A percentile compares a stretch with the other conserved stretches of the same genome.
Conservation (phyloP, 2,888 invertebrate species). For the Cheilosia impressa region DNA sequence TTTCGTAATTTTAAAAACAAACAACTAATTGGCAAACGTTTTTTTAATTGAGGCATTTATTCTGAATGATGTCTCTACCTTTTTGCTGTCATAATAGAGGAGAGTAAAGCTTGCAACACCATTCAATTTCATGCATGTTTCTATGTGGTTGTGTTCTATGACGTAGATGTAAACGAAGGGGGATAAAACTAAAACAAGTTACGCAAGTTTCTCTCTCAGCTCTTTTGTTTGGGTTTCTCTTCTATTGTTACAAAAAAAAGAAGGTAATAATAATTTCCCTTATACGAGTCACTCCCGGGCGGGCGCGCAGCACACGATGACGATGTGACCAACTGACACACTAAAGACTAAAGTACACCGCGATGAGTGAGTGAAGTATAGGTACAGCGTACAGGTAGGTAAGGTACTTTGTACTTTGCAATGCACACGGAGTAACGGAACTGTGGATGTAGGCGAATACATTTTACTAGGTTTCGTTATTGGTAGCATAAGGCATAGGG, state of each 20-base stretch:
- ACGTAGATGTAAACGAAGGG: slow-evolving; percentile 18
- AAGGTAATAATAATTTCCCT: slow-evolving; percentile 16
- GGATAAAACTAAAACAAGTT: slow-evolving; percentile 53
- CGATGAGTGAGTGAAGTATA: neutral
- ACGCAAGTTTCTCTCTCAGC: slow-evolving; percentile 70
- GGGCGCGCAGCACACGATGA: neutral
- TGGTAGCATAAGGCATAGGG: slow-evolving; percentile 1
- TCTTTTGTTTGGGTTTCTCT: slow-evolving; percentile 66
- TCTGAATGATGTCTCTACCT: neutral
- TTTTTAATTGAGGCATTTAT: too few species aligned
- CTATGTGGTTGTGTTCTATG: slow-evolving; percentile 4
- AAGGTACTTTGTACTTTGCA: too few species aligned
- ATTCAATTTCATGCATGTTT: neutral
- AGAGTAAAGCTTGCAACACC: neutral
- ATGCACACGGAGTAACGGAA: slow-evolving; percentile 7
- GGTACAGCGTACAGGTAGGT: too few species aligned
- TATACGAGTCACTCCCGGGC: slow-evolving; percentile 36
- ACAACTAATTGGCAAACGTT: too few species aligned
- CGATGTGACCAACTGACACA: slow-evolving; percentile 63
- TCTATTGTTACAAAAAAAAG: slow-evolving; percentile 14
- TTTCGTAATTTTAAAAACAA: too few species aligned
- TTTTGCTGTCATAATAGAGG: neutral
- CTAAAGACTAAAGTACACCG: slow-evolving; percentile 47
- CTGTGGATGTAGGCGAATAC: slow-evolving; percentile 14
- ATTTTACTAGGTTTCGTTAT: neutral